A percentile compares a stretch with the other conserved stretches of the same genome.
These are phyloP conservation scores for Meiosimyza platycephala DNA, from an alignment of 2,888 invertebrate genomes.

Conservation along the genomic window DNA sequence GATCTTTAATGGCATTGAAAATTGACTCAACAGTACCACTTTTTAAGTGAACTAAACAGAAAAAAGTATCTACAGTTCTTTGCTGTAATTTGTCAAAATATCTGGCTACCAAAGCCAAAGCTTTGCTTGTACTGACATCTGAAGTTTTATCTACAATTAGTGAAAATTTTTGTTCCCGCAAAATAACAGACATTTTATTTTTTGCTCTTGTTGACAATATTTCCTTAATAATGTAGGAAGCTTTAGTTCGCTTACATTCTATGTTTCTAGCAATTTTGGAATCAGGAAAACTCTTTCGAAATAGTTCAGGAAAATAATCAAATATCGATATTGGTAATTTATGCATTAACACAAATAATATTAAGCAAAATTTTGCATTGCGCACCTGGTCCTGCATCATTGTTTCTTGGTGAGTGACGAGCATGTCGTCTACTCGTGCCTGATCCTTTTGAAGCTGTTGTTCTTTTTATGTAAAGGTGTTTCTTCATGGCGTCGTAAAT, in stretches of 20 bases:
- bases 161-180: constrained; percentile 8
- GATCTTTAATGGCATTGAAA: too few species aligned
- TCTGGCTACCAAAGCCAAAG: constrained; percentile 14
- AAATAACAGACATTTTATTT: not conserved
- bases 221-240: too few species aligned
- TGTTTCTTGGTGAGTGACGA: not conserved
- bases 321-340: not conserved
- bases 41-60: not conserved
- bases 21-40: too few species aligned
- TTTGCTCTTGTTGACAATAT: too few species aligned
- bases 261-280: not conserved
- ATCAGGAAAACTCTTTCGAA: constrained; percentile 7
- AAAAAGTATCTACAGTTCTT: too few species aligned
- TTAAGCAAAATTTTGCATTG: not conserved
- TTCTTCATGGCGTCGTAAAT: not conserved
- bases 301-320: not conserved
- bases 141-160: constrained; percentile 21
- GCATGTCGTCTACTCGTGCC: not conserved
- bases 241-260: too few species aligned
- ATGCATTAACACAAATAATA: not conserved
- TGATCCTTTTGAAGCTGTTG: not conserved
- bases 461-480: not conserved
- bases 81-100: not conserved
- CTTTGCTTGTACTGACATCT: constrained; percentile 4
- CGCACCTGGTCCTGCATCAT: not conserved